Evolutionary conservation across 2,888 invertebrate species (phyloP).

Genomic region (Eugnorisma glareosa): DNA sequence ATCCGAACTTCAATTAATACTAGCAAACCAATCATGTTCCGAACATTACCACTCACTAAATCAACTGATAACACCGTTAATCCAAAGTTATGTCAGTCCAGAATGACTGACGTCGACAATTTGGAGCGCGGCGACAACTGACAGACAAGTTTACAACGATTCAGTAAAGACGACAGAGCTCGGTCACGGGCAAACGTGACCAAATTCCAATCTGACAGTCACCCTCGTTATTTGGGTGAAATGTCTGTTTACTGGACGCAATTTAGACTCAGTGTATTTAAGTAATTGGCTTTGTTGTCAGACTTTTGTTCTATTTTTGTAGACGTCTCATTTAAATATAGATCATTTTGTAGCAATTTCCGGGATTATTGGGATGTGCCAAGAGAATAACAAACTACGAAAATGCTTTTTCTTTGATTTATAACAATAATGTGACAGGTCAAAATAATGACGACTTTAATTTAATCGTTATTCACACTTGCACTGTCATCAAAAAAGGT

Average conservation of each 20-base stretch:
- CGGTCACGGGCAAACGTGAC: constrained; percentile 51
- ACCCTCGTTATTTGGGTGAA: constrained; percentile 42
- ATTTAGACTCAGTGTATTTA: constrained; percentile 32
- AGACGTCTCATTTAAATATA: not conserved
- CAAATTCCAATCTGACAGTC: constrained; percentile 54
- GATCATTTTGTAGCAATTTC: not conserved
- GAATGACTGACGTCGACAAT: constrained; percentile 55
- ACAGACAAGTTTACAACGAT: constrained; percentile 43
- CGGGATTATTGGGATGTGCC: not conserved
- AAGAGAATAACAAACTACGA: not conserved
- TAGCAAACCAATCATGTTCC: not conserved
- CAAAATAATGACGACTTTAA: not conserved
- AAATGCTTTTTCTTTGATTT: not conserved
- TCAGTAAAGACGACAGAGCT: constrained; percentile 27
- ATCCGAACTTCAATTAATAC: not conserved
- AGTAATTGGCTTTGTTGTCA: constrained; percentile 24
- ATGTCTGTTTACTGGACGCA: constrained; percentile 32
- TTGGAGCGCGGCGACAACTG: constrained; percentile 40
- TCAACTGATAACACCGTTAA: constrained; percentile 23
- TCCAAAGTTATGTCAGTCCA: constrained; percentile 13
- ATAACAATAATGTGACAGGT: not conserved
- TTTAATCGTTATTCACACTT: not conserved
- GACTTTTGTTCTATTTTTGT: constrained; percentile 20
- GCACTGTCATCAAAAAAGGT: not conserved
- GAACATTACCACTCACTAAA: constrained; percentile 18